Evolutionary conservation across 2,888 invertebrate species (phyloP).

Genomic region (Rotaria socialis): DNA sequence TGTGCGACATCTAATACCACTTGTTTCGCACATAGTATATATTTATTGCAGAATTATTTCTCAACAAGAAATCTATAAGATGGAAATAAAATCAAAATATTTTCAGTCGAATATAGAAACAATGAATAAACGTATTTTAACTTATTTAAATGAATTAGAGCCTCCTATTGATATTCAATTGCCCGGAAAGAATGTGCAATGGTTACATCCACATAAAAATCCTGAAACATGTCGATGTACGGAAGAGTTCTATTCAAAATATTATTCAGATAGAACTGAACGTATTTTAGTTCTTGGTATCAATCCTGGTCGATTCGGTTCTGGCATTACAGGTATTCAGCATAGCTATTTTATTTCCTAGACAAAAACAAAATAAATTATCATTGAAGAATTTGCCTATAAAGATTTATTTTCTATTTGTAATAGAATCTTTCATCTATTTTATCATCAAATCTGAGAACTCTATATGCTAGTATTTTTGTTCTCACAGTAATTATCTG

Average conservation of each 20-base stretch:
- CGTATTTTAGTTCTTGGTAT: constrained; percentile 3
- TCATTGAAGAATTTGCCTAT: too few relatives aligned
- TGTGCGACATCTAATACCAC: background rate
- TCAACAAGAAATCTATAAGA: background rate
- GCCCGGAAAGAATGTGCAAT: background rate
- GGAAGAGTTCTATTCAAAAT: background rate
- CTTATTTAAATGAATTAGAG: background rate
- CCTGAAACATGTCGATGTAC: background rate
- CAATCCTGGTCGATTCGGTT: constrained; percentile 32
- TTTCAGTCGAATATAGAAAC: background rate
- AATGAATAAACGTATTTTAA: background rate
- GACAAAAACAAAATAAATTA: too few relatives aligned
- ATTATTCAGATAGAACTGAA: constrained; percentile 16
- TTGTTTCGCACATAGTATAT: too few relatives aligned
- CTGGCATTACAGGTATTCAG: background rate
- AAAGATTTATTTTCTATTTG: too few relatives aligned
- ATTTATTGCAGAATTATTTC: too few relatives aligned
- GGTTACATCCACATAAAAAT: constrained; percentile 1
- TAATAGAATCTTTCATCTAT: too few relatives aligned
- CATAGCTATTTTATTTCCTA: too few relatives aligned
- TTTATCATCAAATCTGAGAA: too few relatives aligned
- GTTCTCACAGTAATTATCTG: too few relatives aligned
- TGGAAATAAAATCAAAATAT: constrained; percentile 1
- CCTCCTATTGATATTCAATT: background rate
- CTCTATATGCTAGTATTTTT: too few relatives aligned